phyloP scores from a whole-genome alignment of 2,797 vertebrate genomes.

The Hyperoplus lanceolatus region DNA sequence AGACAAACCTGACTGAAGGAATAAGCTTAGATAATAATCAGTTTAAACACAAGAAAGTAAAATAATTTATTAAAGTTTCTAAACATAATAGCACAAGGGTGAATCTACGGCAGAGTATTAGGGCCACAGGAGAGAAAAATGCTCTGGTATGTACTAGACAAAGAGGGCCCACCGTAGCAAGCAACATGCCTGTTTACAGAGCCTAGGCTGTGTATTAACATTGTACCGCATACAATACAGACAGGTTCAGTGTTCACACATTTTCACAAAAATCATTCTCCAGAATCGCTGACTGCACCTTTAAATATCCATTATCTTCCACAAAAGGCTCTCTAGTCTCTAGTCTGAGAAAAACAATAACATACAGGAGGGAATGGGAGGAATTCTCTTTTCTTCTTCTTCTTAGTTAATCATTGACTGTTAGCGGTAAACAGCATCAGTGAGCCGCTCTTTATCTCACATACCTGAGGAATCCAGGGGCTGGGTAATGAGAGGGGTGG shows the following conservation, averaged over 20 bases:
- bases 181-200: no score
- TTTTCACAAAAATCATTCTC: no score
- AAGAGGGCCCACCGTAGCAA: no score
- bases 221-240: no score
- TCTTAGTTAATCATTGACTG: constrained; percentile 69
- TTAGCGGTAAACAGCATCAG: constrained; percentile 44
- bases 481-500: constrained; percentile 52
- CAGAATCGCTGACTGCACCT: no score
- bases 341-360: not conserved
- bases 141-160: no score
- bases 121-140: no score
- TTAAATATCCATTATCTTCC: no score
- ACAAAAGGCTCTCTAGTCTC: no score
- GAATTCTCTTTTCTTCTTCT: not conserved
- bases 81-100: not conserved
- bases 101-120: not conserved
- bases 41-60: not conserved
- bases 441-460: constrained; percentile 63
- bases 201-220: no score
- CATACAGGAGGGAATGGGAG: not conserved
- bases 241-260: no score
- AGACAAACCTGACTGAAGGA: constrained; percentile 19
- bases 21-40: constrained; percentile 22
- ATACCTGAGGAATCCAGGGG: constrained; percentile 73
- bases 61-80: not conserved